Evolutionary conservation across 2,888 invertebrate species (phyloP).

Genomic region (Gonocerus acuteangulatus): DNA sequence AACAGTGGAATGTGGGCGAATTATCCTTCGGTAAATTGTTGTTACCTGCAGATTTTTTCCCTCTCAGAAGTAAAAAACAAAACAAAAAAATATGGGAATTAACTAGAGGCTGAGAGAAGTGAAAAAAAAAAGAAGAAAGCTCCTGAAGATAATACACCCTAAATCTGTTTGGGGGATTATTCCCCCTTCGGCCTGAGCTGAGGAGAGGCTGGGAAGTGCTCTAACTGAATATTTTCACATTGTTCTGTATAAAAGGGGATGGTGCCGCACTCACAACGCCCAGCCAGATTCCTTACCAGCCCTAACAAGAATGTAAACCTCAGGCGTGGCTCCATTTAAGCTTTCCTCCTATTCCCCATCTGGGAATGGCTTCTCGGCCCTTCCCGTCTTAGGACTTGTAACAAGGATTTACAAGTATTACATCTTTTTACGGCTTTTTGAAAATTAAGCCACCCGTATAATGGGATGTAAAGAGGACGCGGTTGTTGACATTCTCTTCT

Average conservation of each 20-base stretch:
- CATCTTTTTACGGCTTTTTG: not conserved
- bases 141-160: constrained; percentile 13
- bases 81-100: constrained; percentile 17
- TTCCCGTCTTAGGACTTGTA: constrained; percentile 14
- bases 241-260: constrained; percentile 14
- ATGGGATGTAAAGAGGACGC: not conserved
- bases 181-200: not conserved
- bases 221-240: constrained; percentile 20
- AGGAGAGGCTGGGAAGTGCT: too few relatives aligned
- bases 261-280: constrained; percentile 4
- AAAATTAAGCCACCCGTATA: not conserved
- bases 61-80: too few relatives aligned
- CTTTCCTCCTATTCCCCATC: not conserved
- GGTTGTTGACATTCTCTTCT: not conserved
- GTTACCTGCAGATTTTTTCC: too few relatives aligned
- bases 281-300: constrained; percentile 4
- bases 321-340: constrained; percentile 6
- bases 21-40: too few relatives aligned
- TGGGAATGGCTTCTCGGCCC: not conserved
- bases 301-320: constrained; percentile 22
- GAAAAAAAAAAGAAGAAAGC: not conserved
- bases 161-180: constrained; percentile 7
- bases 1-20: too few relatives aligned
- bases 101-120: not conserved
- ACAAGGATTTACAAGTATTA: not conserved